Percentiles rank a stretch among this genome's conserved stretches.
Evolutionary conservation across 2,888 invertebrate species (phyloP).

Genomic region (Euphydryas editha): DNA sequence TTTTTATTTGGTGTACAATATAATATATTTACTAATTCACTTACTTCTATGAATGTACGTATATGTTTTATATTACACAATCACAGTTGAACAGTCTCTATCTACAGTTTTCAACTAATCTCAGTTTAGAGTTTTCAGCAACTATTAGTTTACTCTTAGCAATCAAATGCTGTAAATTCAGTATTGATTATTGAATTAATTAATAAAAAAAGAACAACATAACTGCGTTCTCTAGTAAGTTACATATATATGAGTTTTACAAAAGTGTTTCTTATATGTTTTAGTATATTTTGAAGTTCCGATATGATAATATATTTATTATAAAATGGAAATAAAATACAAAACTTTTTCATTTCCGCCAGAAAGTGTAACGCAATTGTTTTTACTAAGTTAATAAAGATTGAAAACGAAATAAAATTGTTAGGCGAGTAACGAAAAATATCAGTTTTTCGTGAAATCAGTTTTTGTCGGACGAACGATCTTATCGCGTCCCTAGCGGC

Average conservation of each 20-base stretch:
- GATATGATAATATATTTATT: too few species aligned
- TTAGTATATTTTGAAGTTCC: too few species aligned
- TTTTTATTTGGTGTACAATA: too few species aligned
- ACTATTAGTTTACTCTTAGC: not conserved
- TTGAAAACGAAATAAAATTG: not conserved
- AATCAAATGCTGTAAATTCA: not conserved
- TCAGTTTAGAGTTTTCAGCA: not conserved
- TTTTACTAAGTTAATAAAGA: not conserved
- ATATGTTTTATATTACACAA: too few species aligned
- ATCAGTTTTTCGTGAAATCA: not conserved
- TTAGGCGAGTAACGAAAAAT: not conserved
- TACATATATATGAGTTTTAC: too few species aligned
- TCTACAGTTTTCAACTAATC: not conserved
- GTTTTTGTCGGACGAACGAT: constrained; percentile 17
- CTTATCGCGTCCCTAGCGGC: constrained; percentile 25
- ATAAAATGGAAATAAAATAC: not conserved
- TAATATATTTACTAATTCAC: too few species aligned
- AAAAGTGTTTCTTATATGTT: too few species aligned
- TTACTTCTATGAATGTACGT: too few species aligned
- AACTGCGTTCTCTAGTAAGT: too few species aligned
- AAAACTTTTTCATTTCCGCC: not conserved
- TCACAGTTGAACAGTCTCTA: not conserved
- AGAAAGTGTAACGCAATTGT: not conserved
- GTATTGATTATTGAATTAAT: too few species aligned
- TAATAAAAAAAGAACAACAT: too few species aligned